phyloP scores from a whole-genome alignment of 64 coral and sea anemone species.

The Pocillopora damicornis region DNA sequence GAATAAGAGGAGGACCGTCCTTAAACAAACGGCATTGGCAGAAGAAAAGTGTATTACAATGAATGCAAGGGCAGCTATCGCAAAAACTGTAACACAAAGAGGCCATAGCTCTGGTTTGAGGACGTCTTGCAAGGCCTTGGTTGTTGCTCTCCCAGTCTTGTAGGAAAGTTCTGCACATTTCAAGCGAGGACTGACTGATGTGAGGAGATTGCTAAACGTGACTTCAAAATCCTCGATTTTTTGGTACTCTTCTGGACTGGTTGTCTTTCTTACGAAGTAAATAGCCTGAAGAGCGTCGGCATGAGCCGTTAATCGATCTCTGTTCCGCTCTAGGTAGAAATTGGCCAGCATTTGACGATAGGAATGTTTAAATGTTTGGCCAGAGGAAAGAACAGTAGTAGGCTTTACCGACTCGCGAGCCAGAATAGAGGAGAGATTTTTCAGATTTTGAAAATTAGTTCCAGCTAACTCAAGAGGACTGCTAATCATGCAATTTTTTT shows the following conservation, averaged over 20 bases:
- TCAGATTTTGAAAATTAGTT: slow-evolving; percentile 25
- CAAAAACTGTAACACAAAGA: background rate
- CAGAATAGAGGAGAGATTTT: slow-evolving; percentile 10
- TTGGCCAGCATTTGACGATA: background rate
- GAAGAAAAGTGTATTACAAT: background rate
- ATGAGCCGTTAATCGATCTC: background rate
- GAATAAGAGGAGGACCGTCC: background rate
- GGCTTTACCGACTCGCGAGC: background rate
- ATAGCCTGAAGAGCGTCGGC: slow-evolving; percentile 3
- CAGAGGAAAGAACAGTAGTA: background rate
- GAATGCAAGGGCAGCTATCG: background rate
- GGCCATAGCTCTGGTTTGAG: background rate
- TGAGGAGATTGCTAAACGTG: background rate
- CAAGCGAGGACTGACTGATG: background rate
- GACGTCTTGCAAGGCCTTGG: background rate
- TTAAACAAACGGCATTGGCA: background rate
- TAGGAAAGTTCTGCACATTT: background rate
- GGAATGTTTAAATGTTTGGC: background rate
- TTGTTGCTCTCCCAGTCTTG: background rate
- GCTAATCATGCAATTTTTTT: background rate
- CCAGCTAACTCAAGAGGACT: slow-evolving; percentile 37
- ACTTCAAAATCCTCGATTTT: background rate
- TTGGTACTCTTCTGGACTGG: background rate
- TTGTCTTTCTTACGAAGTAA: slow-evolving; percentile 17
- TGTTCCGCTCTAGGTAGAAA: background rate